Percentiles rank a stretch among this genome's conserved stretches.
These are phyloP conservation scores for Chironomus tepperi DNA, from an alignment of 1,140 invertebrate species.

Conservation along the genomic window DNA sequence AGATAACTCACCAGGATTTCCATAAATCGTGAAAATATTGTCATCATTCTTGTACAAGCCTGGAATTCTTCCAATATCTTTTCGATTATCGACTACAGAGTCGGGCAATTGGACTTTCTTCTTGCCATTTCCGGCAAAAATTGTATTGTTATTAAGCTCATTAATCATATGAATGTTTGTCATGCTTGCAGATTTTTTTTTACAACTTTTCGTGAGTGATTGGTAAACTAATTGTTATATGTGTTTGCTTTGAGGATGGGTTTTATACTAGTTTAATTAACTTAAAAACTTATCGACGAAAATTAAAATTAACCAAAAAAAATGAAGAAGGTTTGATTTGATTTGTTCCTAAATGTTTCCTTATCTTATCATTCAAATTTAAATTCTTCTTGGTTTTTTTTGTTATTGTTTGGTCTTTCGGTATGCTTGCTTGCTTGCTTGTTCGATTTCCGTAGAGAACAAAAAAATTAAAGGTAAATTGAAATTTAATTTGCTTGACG, in stretches of 20 bases:
- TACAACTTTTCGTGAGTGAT: neutral
- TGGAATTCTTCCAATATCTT: neutral
- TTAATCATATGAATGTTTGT: constrained; percentile 23
- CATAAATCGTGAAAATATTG: constrained; percentile 18
- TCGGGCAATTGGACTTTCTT: neutral
- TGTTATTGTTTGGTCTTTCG: no score
- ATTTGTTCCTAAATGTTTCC: neutral
- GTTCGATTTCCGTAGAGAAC: no score
- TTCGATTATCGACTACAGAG: neutral
- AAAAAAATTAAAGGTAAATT: no score
- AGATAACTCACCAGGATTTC: constrained; percentile 15
- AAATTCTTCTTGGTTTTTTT: neutral
- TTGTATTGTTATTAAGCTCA: constrained; percentile 20
- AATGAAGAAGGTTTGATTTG: no score
- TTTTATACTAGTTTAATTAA: neutral
- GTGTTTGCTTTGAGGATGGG: neutral
- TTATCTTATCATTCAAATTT: neutral
- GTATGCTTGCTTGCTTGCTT: no score
- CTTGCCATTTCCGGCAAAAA: neutral
- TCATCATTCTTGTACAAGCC: neutral
- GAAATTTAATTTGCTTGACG: no score
- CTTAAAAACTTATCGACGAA: neutral
- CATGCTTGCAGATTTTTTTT: neutral
- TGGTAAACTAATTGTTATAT: neutral
- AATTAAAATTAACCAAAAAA: neutral